phyloP scores from a whole-genome alignment of 2,113 vertebrate genomes.

The Strix uralensis region DNA sequence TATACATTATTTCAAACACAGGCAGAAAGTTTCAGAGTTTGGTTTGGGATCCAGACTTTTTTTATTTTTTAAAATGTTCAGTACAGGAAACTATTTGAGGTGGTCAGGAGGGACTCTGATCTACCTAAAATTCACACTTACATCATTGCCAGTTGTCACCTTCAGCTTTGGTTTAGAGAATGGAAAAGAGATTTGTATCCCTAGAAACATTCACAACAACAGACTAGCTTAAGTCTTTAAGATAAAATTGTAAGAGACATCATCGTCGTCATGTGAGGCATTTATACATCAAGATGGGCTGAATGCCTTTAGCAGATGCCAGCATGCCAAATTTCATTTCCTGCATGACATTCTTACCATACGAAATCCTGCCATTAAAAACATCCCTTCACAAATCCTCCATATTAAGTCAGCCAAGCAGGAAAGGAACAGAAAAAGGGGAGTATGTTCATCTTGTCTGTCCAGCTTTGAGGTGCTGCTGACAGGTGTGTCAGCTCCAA shows the following conservation, averaged over 20 bases:
- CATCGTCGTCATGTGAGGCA: neutral
- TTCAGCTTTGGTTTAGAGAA: slow-evolving; percentile 48
- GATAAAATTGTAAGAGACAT: slow-evolving; percentile 35
- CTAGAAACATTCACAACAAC: slow-evolving; percentile 66
- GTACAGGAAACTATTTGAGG: slow-evolving; percentile 49
- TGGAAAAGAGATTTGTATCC: slow-evolving; percentile 70
- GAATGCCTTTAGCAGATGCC: neutral
- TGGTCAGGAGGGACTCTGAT: neutral
- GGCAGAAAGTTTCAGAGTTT: neutral
- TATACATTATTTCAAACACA: neutral
- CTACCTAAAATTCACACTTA: slow-evolving; percentile 60
- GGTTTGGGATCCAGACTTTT: neutral
- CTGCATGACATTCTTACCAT: slow-evolving; percentile 7
- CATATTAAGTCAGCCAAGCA: neutral
- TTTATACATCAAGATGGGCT: neutral
- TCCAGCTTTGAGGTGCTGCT: neutral
- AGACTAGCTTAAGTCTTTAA: slow-evolving; percentile 37
- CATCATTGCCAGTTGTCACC: slow-evolving; percentile 47
- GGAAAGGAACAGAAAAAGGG: neutral
- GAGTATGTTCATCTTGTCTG: neutral
- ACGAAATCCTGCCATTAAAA: slow-evolving; percentile 51
- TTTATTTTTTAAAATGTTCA: neutral
- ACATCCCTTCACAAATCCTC: slow-evolving; percentile 13
- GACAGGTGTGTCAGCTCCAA: neutral
- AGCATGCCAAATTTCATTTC: slow-evolving; percentile 28